Evolutionary conservation across 92 coral and sea anemone species (phyloP), one percentile per base, ranked within the genome.

Genomic region (Pocillopora grandis): DNA sequence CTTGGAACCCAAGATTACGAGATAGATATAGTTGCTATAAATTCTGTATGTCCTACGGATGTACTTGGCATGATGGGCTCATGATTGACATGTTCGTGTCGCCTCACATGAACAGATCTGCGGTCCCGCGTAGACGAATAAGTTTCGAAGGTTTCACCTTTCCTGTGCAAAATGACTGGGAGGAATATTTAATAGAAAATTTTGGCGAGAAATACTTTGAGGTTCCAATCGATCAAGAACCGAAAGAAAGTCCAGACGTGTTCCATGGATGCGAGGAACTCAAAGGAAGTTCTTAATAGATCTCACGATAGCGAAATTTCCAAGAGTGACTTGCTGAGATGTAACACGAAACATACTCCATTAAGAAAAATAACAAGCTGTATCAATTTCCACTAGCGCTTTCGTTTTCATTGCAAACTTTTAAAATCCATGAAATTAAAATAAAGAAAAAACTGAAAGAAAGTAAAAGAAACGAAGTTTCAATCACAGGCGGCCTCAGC

Each of bases 101-200:
- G 13, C 49, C 75, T 23, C 18, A 15, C 6, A 37, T 71, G 10
- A 68, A 74, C 20, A 48, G 49, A 11, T 69, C 82, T 9, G 62
- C 82, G 12, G 67, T 71, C 8, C 97, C 97, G 3, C 62, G 91
- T 17, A 88, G 77, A 71, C 84, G 80, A 58, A 81, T 91, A 75
- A 78, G 74, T 33, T 93, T 91, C 71, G 97, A 93, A 79, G 94
- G 97, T 16, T 88, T 93, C 86, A 76, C 75, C 42, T 90, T 93
- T 17, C 75, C 88, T 19, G 90, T 93, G 2, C 97, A 90, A 13
- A 88, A 84, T 52, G 83, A 87, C 61, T 93, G 97, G 94, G 67
- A 75, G 79, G 65, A 74, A 37, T 80, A 65, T 10, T 76, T 93
- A 42, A 70, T 71, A 36, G 59, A 56, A 11, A 52, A 76, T 55